Conservation (phyloP, 2,888 invertebrate species). For the Zelleria hepariella region DNA sequence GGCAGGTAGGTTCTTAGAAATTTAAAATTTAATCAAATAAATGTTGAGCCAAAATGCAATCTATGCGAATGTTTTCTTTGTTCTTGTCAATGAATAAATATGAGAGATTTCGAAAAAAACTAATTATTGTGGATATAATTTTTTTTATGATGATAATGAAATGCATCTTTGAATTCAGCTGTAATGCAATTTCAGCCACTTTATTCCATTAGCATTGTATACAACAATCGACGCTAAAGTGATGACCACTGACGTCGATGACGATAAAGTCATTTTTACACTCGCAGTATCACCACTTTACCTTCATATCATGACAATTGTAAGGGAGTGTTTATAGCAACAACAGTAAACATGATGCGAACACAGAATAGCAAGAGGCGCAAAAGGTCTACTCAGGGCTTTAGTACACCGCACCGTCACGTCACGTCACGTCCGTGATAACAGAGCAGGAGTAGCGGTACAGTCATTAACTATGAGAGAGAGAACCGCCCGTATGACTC, state of each 20-base stretch:
- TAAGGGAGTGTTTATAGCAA: background rate
- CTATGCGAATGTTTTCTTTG: too few species aligned
- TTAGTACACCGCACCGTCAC: background rate
- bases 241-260: background rate
- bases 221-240: background rate
- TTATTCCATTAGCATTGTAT: background rate
- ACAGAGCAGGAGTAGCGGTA: too few species aligned
- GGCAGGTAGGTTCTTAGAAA: too few species aligned
- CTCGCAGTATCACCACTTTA: background rate
- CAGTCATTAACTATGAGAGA: too few species aligned
- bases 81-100: too few species aligned
- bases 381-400: background rate
- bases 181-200: background rate
- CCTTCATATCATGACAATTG: background rate
- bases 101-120: too few species aligned
- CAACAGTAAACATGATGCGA: background rate
- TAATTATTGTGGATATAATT: too few species aligned
- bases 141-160: too few species aligned
- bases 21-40: too few species aligned
- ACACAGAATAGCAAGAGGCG: background rate
- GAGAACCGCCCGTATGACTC: too few species aligned
- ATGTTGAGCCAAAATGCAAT: too few species aligned
- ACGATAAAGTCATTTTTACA: conserved; percentile 1
- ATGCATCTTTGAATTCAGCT: background rate
- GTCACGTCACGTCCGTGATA: too few species aligned